These are phyloP conservation scores for Hippocampus guttulatus DNA, from an alignment of 2,113 vertebrate species.

Conservation along the genomic window DNA sequence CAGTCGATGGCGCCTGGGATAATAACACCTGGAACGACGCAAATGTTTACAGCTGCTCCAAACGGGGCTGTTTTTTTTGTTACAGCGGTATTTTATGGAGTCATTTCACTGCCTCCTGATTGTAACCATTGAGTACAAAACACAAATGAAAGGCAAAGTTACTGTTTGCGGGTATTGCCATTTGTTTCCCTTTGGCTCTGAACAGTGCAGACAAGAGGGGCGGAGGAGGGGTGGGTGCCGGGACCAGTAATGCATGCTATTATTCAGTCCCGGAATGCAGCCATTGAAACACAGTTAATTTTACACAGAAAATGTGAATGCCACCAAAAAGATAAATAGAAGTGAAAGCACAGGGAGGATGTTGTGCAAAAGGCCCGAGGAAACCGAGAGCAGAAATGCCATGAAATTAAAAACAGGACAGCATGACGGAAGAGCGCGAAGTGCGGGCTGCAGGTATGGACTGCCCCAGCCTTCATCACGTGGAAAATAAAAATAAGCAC, in stretches of 20 bases:
- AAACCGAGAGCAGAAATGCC: slow-evolving; percentile 68
- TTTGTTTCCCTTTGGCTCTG: slow-evolving; percentile 31
- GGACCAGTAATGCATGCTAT: slow-evolving; percentile 68
- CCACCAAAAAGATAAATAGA: slow-evolving; percentile 70
- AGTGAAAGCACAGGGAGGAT: slow-evolving; percentile 66
- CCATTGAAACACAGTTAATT: slow-evolving; percentile 74
- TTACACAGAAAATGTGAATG: slow-evolving; percentile 71
- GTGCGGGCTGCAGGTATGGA: slow-evolving; percentile 64
- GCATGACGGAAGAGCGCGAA: slow-evolving; percentile 69
- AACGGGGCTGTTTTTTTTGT: slow-evolving; percentile 53
- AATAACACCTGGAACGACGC: slow-evolving; percentile 52
- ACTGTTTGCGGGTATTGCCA: slow-evolving; percentile 44
- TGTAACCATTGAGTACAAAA: slow-evolving; percentile 70
- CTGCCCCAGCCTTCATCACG: slow-evolving; percentile 56
- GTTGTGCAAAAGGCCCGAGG: slow-evolving; percentile 66
- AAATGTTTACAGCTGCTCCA: slow-evolving; percentile 63
- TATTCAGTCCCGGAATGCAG: slow-evolving; percentile 67
- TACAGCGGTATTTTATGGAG: slow-evolving; percentile 47
- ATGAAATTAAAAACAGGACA: slow-evolving; percentile 77
- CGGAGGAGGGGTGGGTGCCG: not conserved
- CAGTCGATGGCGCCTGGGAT: slow-evolving; percentile 10
- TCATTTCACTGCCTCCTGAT: slow-evolving; percentile 58
- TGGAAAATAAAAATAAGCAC: slow-evolving; percentile 39
- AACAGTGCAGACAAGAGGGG: slow-evolving; percentile 49
- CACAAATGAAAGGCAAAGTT: slow-evolving; percentile 57